These are phyloP conservation scores for Diadophis punctatus DNA, from an alignment of 2,113 vertebrate species.

Conservation along the genomic window DNA sequence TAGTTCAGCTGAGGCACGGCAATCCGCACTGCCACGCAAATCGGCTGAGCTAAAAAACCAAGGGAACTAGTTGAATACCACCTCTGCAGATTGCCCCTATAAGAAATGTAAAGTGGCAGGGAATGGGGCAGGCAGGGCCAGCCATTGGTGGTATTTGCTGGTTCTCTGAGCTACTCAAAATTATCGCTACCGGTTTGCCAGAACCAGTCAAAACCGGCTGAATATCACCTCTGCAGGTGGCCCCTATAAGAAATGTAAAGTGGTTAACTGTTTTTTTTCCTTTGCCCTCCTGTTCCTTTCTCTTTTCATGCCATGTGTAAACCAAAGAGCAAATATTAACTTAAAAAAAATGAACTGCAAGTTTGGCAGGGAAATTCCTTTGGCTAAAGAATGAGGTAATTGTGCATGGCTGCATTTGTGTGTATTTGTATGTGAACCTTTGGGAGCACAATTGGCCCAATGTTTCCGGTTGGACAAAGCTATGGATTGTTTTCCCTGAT, in stretches of 20 bases:
- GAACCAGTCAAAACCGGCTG: too few species aligned
- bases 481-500: neutral
- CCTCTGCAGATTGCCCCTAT: too few species aligned
- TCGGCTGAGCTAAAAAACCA: too few species aligned
- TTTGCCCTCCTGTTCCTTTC: neutral
- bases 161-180: too few species aligned
- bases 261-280: neutral
- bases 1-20: too few species aligned
- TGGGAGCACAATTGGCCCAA: neutral
- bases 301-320: neutral
- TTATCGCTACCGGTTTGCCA: too few species aligned
- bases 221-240: neutral
- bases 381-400: neutral
- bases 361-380: neutral
- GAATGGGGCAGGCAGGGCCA: too few species aligned
- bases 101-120: too few species aligned
- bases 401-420: neutral
- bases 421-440: neutral
- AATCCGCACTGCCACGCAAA: too few species aligned
- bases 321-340: neutral
- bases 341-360: neutral
- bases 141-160: too few species aligned
- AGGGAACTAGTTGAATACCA: too few species aligned
- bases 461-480: neutral
- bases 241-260: neutral